Conservation (phyloP, 1,140 invertebrate genomes). For the Nylanderia fulva region DNA sequence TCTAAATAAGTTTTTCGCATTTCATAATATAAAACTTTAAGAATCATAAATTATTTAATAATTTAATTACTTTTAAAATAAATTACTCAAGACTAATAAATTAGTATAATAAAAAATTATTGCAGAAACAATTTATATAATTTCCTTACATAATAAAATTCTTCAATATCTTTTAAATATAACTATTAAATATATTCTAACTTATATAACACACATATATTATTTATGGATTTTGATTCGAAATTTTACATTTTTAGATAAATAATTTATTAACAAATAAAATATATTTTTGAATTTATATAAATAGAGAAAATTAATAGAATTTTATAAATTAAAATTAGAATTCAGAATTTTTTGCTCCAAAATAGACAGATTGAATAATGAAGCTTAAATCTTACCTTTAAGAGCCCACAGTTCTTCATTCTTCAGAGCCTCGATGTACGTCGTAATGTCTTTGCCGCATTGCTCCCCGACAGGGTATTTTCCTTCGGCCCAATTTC, state of each 20-base stretch:
- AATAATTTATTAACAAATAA: conserved; percentile 23
- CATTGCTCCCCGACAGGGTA: conserved; percentile 84
- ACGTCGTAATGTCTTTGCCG: conserved; percentile 87
- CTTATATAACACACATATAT: too few species aligned
- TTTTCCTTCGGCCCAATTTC: conserved; percentile 81
- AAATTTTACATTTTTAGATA: too few species aligned
- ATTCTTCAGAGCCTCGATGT: conserved; percentile 88
- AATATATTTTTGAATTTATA: not conserved
- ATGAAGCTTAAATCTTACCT: conserved; percentile 86
- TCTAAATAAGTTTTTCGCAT: not conserved
- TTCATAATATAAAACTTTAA: not conserved
- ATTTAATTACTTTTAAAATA: too few species aligned
- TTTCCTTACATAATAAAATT: too few species aligned
- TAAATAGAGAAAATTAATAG: not conserved
- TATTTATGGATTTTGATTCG: too few species aligned
- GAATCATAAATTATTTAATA: not conserved
- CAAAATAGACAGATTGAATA: not conserved
- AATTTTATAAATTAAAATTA: not conserved
- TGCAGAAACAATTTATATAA: too few species aligned
- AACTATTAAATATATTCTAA: too few species aligned
- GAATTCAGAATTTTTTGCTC: too few species aligned
- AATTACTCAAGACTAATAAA: too few species aligned
- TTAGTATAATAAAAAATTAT: too few species aligned
- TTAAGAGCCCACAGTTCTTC: conserved; percentile 90
- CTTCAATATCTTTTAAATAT: too few species aligned